These are phyloP conservation scores for Morinoia aosen DNA, from an alignment of 2,888 invertebrate species.

Conservation along the genomic window DNA sequence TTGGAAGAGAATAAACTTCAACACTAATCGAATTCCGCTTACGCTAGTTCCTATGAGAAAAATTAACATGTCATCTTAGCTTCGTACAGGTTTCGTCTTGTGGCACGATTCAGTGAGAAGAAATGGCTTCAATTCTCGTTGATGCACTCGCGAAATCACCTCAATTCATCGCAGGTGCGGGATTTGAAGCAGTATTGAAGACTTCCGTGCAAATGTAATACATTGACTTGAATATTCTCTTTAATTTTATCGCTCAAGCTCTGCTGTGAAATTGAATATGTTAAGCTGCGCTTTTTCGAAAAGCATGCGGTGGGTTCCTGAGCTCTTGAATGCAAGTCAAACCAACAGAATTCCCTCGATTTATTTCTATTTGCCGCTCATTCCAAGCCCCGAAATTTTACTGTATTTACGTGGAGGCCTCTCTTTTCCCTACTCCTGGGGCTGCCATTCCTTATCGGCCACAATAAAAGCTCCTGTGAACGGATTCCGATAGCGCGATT, in stretches of 20 bases:
- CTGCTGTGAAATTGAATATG: neutral
- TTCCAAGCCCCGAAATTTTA: neutral
- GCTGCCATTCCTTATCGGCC: slow-evolving; percentile 39
- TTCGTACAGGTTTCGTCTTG: too few species aligned
- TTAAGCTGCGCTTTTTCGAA: neutral
- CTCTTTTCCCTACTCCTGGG: slow-evolving; percentile 6
- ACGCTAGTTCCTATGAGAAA: too few species aligned
- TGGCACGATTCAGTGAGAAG: too few species aligned
- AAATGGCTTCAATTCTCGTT: neutral
- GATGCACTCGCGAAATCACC: neutral
- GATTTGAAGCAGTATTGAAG: too few species aligned
- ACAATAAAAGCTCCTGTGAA: slow-evolving; percentile 50
- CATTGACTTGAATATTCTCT: too few species aligned
- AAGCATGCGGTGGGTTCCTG: neutral
- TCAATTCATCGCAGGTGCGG: too few species aligned
- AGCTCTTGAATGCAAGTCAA: neutral
- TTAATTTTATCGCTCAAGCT: too few species aligned
- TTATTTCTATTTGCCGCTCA: neutral
- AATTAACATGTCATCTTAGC: too few species aligned
- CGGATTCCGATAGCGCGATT: slow-evolving; percentile 51
- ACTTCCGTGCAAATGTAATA: too few species aligned
- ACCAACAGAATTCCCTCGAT: neutral
- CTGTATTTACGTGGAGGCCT: neutral
- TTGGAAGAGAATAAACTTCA: too few species aligned
- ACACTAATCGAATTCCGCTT: too few species aligned